Evolutionary conservation across 2,113 vertebrate genomes (phyloP).

Genomic region (Grus americana): DNA sequence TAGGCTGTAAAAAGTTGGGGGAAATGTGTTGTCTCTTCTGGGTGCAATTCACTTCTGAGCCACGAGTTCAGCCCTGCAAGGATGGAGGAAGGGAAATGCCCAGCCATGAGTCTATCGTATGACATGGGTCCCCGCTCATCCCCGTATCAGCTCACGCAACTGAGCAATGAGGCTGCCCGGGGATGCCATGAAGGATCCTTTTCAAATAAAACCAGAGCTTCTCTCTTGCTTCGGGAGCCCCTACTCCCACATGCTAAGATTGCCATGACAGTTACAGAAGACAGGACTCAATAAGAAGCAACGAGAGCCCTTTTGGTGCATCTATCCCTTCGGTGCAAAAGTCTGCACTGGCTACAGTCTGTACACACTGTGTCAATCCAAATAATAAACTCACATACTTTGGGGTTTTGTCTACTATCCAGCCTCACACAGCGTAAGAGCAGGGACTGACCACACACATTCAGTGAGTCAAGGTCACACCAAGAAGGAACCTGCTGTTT

Average conservation of each 20-base stretch:
- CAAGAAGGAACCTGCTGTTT: background rate
- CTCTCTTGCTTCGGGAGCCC: background rate
- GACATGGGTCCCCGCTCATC: background rate
- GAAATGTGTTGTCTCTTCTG: background rate
- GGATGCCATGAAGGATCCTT: background rate
- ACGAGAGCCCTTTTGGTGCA: background rate
- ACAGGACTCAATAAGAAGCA: background rate
- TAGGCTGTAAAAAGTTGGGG: background rate
- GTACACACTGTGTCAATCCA: accelerated
- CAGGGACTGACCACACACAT: background rate
- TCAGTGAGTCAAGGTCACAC: background rate
- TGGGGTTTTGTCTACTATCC: accelerated
- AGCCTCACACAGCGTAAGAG: background rate
- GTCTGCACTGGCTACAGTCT: accelerated
- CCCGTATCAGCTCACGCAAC: background rate
- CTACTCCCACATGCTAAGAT: background rate
- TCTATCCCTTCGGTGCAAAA: background rate
- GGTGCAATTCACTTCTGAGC: background rate
- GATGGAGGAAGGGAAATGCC: background rate
- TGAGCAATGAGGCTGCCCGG: background rate
- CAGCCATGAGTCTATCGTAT: background rate
- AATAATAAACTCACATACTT: background rate
- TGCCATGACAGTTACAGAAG: background rate
- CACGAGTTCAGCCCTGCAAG: background rate
- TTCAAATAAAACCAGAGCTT: background rate